Percentiles rank a stretch among this genome's conserved stretches.
phyloP scores from a whole-genome alignment of 2,797 vertebrate genomes.

The Esox masquinongy region DNA sequence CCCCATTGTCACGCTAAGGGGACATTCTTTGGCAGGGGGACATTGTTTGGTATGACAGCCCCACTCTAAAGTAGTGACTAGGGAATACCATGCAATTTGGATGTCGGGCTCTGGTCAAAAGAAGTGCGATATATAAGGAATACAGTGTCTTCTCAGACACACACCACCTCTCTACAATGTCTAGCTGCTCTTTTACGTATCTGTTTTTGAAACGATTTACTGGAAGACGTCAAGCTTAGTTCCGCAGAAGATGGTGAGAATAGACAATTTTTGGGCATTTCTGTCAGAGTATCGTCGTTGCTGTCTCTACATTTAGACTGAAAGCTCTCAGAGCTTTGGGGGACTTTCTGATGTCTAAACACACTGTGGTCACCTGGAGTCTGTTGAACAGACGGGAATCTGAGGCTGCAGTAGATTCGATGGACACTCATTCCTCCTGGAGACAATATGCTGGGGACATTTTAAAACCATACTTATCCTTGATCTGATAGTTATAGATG shows the following conservation, averaged over 20 bases:
- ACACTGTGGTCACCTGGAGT: background rate
- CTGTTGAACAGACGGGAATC: background rate
- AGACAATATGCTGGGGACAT: no score
- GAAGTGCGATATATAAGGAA: no score
- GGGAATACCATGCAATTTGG: no score
- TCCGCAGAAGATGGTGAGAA: background rate
- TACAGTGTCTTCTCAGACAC: no score
- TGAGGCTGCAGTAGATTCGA: background rate
- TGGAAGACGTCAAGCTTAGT: background rate
- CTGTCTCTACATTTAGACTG: background rate
- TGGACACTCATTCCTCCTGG: background rate
- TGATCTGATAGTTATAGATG: no score
- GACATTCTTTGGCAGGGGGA: no score
- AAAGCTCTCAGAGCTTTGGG: background rate
- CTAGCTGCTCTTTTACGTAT: background rate
- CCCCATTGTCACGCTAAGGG: no score
- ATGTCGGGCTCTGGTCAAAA: no score
- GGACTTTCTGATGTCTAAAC: constrained; percentile 20
- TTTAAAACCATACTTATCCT: no score
- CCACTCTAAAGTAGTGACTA: no score
- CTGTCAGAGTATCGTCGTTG: background rate
- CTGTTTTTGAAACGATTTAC: constrained; percentile 5
- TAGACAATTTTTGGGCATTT: background rate
- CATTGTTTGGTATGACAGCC: no score
- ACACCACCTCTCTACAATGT: background rate